Evolutionary conservation across 2,797 vertebrate genomes (phyloP).

Genomic region (Enteromius unitaeniatus): DNA sequence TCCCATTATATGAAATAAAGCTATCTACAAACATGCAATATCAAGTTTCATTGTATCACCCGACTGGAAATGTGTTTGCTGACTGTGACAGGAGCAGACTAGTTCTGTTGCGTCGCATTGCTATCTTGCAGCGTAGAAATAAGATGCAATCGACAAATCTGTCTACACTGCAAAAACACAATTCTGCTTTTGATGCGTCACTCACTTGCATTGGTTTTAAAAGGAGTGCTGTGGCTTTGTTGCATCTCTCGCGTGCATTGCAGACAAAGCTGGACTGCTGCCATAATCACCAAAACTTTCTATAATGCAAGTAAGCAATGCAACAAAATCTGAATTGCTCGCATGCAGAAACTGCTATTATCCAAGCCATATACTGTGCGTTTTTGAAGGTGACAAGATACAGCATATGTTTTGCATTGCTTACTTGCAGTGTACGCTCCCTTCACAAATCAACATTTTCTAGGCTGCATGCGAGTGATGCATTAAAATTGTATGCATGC

Average conservation of each 20-base stretch:
- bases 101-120: background rate
- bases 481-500: background rate
- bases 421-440: background rate
- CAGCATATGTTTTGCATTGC: background rate
- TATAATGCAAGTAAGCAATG: background rate
- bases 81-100: background rate
- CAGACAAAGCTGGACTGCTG: background rate
- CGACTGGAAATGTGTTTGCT: background rate
- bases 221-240: background rate
- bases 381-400: background rate
- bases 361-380: background rate
- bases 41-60: background rate
- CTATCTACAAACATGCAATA: slow-evolving; percentile 6
- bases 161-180: background rate
- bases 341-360: background rate
- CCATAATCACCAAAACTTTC: background rate
- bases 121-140: background rate
- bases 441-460: background rate
- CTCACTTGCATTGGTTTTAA: background rate
- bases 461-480: background rate
- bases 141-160: background rate
- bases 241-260: background rate
- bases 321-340: background rate
- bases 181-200: background rate
- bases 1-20: background rate